Evolutionary conservation across 1,140 invertebrate species (phyloP).

Genomic region (Hydropsyche tenuis): DNA sequence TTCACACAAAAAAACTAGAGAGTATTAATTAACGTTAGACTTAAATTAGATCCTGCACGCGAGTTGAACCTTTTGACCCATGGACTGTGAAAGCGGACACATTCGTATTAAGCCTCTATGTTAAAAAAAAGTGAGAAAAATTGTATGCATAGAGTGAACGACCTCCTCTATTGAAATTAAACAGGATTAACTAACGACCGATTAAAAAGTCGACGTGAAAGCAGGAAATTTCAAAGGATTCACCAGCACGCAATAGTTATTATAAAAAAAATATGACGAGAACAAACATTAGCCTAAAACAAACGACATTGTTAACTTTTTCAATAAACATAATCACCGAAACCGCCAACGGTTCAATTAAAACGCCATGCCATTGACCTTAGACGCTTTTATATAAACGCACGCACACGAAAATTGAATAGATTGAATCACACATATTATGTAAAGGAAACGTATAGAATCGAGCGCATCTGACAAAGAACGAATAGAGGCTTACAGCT

Average conservation of each 20-base stretch:
- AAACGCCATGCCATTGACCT: too few species aligned
- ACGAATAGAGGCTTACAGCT: constrained; percentile 6
- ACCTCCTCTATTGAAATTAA: constrained; percentile 6
- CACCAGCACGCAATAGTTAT: not conserved
- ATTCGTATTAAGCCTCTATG: not conserved
- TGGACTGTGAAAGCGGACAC: constrained; percentile 25
- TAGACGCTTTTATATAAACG: too few species aligned
- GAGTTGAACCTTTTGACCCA: constrained; percentile 30
- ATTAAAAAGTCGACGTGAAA: constrained; percentile 6
- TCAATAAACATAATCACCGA: too few species aligned
- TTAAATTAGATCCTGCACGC: constrained; percentile 44
- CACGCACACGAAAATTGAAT: too few species aligned
- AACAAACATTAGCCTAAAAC: too few species aligned
- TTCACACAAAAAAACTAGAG: not conserved
- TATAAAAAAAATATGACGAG: not conserved
- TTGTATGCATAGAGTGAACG: constrained; percentile 1
- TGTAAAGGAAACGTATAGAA: not conserved
- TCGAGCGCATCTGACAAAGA: constrained; percentile 8
- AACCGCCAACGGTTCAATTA: too few species aligned
- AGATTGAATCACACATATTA: too few species aligned
- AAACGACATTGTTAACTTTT: too few species aligned
- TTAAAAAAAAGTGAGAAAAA: not conserved
- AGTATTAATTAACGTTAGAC: not conserved
- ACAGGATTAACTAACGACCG: not conserved
- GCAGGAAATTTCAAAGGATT: constrained; percentile 10